Conservation (phyloP, 37 sponge, comb jelly and placozoan species). For the Diacarnus erythraeanus region DNA sequence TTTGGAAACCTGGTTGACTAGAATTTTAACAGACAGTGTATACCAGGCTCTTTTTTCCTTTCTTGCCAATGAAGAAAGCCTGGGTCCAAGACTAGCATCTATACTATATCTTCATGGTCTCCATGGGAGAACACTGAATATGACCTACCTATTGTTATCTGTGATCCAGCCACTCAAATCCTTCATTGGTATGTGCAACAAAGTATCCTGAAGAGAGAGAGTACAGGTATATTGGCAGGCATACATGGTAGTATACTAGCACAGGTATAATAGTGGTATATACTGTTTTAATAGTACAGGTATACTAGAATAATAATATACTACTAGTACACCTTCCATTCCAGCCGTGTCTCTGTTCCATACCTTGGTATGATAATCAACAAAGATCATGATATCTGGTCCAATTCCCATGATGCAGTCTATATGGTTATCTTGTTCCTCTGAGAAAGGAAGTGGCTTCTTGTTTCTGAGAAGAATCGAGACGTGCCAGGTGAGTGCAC, state of each 20-base stretch:
- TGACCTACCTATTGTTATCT: slow-evolving; percentile 31
- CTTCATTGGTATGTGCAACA: slow-evolving; percentile 61
- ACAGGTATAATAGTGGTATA: too few relatives aligned
- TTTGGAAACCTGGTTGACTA: too few relatives aligned
- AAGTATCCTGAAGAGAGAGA: slow-evolving; percentile 15
- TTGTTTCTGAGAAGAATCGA: slow-evolving; percentile 34
- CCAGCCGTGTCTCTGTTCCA: too few relatives aligned
- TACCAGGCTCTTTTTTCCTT: too few relatives aligned
- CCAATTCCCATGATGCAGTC: slow-evolving; percentile 44
- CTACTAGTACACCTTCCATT: neutral
- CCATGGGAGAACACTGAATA: too few relatives aligned
- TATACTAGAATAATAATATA: too few relatives aligned
- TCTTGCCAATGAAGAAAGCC: too few relatives aligned
- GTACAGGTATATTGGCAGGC: neutral
- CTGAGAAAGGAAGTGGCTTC: slow-evolving; percentile 70
- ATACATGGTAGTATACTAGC: too few relatives aligned
- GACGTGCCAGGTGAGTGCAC: slow-evolving; percentile 59
- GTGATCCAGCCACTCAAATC: slow-evolving; percentile 57
- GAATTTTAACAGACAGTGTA: too few relatives aligned
- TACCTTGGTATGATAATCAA: slow-evolving; percentile 33
- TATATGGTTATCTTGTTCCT: slow-evolving; percentile 43
- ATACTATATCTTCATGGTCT: too few relatives aligned
- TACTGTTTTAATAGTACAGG: too few relatives aligned
- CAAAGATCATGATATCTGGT: slow-evolving; percentile 50
- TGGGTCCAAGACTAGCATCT: too few relatives aligned